phyloP scores from a whole-genome alignment of 2,113 vertebrate genomes.

The Hypocryptadius cinnamomeus region DNA sequence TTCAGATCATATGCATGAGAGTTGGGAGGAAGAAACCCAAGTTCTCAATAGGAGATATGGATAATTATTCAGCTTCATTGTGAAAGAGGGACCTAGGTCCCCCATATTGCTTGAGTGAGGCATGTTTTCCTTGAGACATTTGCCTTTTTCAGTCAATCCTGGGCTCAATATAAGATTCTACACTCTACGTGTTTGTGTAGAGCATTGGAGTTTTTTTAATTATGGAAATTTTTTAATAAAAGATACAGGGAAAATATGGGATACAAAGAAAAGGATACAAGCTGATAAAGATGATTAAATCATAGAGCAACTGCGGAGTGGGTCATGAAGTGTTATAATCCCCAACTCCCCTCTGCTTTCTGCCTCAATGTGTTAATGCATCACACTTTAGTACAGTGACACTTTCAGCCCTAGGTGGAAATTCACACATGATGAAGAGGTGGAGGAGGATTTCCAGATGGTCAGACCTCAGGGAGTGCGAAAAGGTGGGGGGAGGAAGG shows the following conservation, averaged over 20 bases:
- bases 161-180: background rate
- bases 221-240: slow-evolving; percentile 21
- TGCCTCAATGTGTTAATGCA: slow-evolving; percentile 66
- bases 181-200: background rate
- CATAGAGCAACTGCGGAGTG: slow-evolving; percentile 31
- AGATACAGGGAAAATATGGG: background rate
- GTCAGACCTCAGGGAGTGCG: slow-evolving; percentile 32
- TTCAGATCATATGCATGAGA: background rate
- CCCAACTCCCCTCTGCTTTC: slow-evolving; percentile 66
- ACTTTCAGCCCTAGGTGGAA: slow-evolving; percentile 64
- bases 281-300: slow-evolving; percentile 67
- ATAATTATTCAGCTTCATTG: background rate
- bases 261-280: slow-evolving; percentile 56
- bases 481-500: slow-evolving; percentile 44
- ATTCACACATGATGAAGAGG: slow-evolving; percentile 67
- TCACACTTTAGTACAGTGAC: slow-evolving; percentile 54
- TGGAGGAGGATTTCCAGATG: slow-evolving; percentile 49
- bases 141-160: background rate
- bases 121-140: background rate
- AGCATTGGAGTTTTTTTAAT: background rate
- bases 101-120: background rate
- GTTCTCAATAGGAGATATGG: background rate
- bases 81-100: background rate
- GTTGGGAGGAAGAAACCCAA: background rate
- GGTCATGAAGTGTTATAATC: slow-evolving; percentile 67